Conservation (phyloP, 2,888 invertebrate species). For the Pandemis heparana region DNA sequence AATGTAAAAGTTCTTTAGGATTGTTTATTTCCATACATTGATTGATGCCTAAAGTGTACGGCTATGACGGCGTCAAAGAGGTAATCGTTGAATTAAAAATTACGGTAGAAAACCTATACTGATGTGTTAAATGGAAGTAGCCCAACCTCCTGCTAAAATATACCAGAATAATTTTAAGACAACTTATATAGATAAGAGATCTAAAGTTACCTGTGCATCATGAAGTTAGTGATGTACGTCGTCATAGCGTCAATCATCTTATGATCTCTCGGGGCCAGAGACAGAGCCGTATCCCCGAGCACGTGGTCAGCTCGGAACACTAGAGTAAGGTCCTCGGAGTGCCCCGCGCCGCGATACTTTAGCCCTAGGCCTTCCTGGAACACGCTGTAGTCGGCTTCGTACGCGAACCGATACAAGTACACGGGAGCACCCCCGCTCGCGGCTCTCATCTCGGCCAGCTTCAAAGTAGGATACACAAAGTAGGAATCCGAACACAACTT, state of each 20-base stretch:
- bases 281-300: slow-evolving; percentile 48
- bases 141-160: no score
- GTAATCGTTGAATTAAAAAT: no score
- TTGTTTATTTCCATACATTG: no score
- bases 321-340: slow-evolving; percentile 86
- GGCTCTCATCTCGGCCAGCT: slow-evolving; percentile 56
- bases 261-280: slow-evolving; percentile 47
- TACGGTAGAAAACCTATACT: no score
- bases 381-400: slow-evolving; percentile 76
- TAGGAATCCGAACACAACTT: slow-evolving; percentile 63
- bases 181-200: not conserved
- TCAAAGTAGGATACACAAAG: slow-evolving; percentile 69
- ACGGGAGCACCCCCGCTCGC: slow-evolving; percentile 67
- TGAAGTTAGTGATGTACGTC: slow-evolving; percentile 63
- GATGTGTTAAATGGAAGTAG: no score
- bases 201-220: slow-evolving; percentile 63
- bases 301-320: slow-evolving; percentile 72
- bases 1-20: no score
- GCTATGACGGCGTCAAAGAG: no score
- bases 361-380: slow-evolving; percentile 70
- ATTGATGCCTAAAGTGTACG: no score
- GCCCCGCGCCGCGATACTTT: slow-evolving; percentile 81
- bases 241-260: slow-evolving; percentile 58
- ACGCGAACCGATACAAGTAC: slow-evolving; percentile 84
- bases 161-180: no score